Conservation (phyloP, 2,888 invertebrate species). For the Schizaphis graminum region DNA sequence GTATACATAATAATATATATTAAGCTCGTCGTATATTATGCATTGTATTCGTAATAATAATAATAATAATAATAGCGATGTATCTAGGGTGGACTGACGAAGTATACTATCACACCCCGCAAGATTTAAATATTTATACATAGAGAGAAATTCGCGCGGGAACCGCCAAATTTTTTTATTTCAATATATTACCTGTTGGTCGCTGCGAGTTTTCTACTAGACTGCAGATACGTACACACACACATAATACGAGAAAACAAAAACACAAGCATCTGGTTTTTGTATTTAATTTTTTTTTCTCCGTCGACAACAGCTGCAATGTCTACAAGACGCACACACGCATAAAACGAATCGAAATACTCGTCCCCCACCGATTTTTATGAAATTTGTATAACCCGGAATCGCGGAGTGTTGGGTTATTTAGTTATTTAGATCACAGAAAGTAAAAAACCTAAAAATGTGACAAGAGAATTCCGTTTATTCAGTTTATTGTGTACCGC, state of each 20-base stretch:
- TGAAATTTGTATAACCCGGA: not conserved
- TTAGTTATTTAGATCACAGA: not conserved
- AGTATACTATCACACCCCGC: not conserved
- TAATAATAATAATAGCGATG: not conserved
- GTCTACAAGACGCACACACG: not conserved
- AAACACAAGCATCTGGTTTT: slow-evolving; percentile 37
- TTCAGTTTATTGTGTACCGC: not conserved
- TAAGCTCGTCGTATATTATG: not conserved
- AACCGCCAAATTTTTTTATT: not conserved
- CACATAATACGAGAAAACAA: slow-evolving; percentile 18
- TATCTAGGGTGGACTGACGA: not conserved
- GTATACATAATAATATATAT: not conserved
- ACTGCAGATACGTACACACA: not conserved
- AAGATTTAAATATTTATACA: not conserved
- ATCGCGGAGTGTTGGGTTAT: not conserved
- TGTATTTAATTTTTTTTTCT: slow-evolving; percentile 27
- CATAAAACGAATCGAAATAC: not conserved
- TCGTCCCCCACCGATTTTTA: slow-evolving; percentile 9
- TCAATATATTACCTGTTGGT: slow-evolving; percentile 40
- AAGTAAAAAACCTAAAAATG: not conserved
- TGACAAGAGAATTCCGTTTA: not conserved
- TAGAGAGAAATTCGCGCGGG: slow-evolving; percentile 15
- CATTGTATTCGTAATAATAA: not conserved
- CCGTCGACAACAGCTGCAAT: slow-evolving; percentile 34
- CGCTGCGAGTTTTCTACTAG: not conserved